Evolutionary conservation across 2,888 invertebrate species (phyloP).

Genomic region (Orthonevra nobilis): DNA sequence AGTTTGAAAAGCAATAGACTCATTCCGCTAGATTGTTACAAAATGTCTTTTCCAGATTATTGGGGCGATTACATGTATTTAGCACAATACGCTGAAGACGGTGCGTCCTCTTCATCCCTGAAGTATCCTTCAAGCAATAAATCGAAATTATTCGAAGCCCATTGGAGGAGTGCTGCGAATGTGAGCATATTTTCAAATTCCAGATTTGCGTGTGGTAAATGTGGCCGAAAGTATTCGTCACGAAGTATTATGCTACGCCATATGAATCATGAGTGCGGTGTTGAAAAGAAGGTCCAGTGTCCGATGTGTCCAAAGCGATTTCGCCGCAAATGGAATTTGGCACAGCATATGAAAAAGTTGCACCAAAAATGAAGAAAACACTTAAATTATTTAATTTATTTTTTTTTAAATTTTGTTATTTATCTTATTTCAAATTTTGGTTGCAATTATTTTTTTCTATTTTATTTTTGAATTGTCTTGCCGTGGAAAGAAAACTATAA

Average conservation of each 20-base stretch:
- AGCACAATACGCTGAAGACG: conserved; percentile 70
- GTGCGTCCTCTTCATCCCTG: conserved; percentile 13
- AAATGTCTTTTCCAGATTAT: conserved; percentile 70
- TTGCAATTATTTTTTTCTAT: background rate
- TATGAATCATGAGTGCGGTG: conserved; percentile 76
- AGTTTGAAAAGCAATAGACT: background rate
- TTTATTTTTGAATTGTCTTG: background rate
- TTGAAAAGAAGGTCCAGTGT: conserved; percentile 79
- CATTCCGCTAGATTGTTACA: conserved; percentile 26
- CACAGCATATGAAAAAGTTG: conserved; percentile 81
- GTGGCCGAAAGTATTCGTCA: conserved; percentile 73
- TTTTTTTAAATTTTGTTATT: conserved; percentile 1
- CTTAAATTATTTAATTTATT: background rate
- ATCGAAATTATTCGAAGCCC: background rate
- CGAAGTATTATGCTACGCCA: conserved; percentile 73
- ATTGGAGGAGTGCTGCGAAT: background rate
- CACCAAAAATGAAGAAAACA: conserved; percentile 59
- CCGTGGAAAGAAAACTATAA: background rate
- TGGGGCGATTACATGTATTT: conserved; percentile 71
- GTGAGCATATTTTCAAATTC: conserved; percentile 22
- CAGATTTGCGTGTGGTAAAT: conserved; percentile 71
- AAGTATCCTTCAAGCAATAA: conserved; percentile 10
- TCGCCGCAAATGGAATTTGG: conserved; percentile 81
- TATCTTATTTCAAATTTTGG: background rate
- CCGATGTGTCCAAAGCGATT: conserved; percentile 77